Base-by-base conservation (phyloP, 2,888 invertebrate species). In the Drosophila anceps region DNA sequence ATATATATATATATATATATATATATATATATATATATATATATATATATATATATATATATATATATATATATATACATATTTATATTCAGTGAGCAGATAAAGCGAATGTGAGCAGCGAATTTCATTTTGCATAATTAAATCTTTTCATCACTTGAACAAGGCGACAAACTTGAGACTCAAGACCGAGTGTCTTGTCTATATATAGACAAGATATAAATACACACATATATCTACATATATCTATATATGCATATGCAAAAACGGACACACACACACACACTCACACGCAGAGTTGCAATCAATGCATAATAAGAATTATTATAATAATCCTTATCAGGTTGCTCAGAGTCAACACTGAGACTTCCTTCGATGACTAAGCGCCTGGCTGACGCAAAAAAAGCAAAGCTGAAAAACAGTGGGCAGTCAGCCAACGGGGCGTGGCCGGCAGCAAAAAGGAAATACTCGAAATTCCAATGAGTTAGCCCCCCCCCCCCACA, bases 401-500 rank as follows among this genome's bases (percentile, higher is more conserved):
- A 6, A 35, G 29, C 29, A 20, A 9, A 20, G 6, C 24, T 13
- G 43, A 55, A 27, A 48, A 29, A 13, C 37, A 27, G 44, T 24
- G 39, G 50, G 57, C 27, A 18, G 29, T 10, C 31, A 31, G 41
- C 27, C 27, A 12, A 50, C 15, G 44, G 24, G 48, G 33, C 29
- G 44, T 53, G 58, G 66, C 48, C 57, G 68, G 54, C 51, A 65
- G 63, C 63, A 50, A 72, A 71, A 82, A 79, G 85, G 85, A 84
- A 84, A 84, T 82, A 57, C 73, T 76, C 60, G 76, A 78, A 82
- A 87, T 84, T 87, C 84, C 87, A 71, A 57, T 59, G 57, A 68
- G 84, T 71, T 82, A 69, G 51, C 58, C 61, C 80, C 77, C 58
- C 50, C 58, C 61, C 80, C 77, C 58, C 50, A 76, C 77, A 76